These are phyloP conservation scores for Mormyrus hasselquistii DNA, from an alignment of 2,797 vertebrate genomes.

Conservation along the genomic window DNA sequence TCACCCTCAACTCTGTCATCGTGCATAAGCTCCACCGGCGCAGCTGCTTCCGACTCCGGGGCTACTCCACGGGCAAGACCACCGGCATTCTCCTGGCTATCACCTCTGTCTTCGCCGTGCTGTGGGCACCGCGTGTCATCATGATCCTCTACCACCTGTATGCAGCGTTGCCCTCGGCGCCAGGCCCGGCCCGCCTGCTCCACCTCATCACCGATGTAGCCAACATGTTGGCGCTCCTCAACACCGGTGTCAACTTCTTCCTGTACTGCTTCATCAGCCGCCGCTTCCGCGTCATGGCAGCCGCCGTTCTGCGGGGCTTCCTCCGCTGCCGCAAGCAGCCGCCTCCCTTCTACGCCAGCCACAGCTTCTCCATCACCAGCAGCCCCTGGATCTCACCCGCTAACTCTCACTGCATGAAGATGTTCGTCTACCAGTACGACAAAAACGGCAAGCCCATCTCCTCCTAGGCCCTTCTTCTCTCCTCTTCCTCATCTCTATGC, in stretches of 20 bases:
- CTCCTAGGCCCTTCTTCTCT: slow-evolving; percentile 60
- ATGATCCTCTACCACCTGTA: slow-evolving; percentile 94
- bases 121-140: slow-evolving; percentile 88
- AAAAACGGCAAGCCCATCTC: slow-evolving; percentile 91
- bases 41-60: slow-evolving; percentile 82
- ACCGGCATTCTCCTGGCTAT: slow-evolving; percentile 91
- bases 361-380: slow-evolving; percentile 96
- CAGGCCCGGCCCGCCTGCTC: slow-evolving; percentile 69
- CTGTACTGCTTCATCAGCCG: slow-evolving; percentile 98
- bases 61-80: slow-evolving; percentile 90
- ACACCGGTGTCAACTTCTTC: slow-evolving; percentile 97
- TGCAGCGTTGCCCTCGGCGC: slow-evolving; percentile 68
- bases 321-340: slow-evolving; percentile 78
- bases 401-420: slow-evolving; percentile 97
- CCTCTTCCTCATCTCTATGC: background rate
- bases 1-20: slow-evolving; percentile 84
- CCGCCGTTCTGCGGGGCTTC: slow-evolving; percentile 75
- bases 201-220: slow-evolving; percentile 82
- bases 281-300: slow-evolving; percentile 88
- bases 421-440: slow-evolving; percentile 95
- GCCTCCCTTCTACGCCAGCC: slow-evolving; percentile 83
- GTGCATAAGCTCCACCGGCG: slow-evolving; percentile 80
- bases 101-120: slow-evolving; percentile 85
- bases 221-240: slow-evolving; percentile 91
- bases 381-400: slow-evolving; percentile 97